A percentile compares a stretch with the other conserved stretches of the same genome.
Conservation (phyloP, 2,888 invertebrate genomes). For the Xanthorhoe designata region DNA sequence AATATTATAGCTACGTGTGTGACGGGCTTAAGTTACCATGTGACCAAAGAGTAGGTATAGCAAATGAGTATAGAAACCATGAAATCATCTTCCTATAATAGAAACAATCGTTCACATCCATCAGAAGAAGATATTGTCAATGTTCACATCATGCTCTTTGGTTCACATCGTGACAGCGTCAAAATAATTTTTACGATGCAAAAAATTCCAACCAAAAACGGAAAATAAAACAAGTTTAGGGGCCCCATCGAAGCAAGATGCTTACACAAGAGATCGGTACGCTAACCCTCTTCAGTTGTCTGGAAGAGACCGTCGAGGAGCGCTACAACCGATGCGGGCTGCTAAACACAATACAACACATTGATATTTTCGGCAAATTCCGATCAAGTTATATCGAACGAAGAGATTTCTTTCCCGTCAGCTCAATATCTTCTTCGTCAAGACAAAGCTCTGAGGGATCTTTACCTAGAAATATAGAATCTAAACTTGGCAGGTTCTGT, state of each 20-base stretch:
- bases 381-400: conserved; percentile 44
- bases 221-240: conserved; percentile 6
- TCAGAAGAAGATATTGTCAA: no score
- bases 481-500: conserved; percentile 52
- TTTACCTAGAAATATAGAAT: conserved; percentile 31
- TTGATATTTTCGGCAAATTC: conserved; percentile 59
- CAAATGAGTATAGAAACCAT: no score
- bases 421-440: conserved; percentile 45
- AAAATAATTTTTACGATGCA: conserved; percentile 1
- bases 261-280: conserved; percentile 25
- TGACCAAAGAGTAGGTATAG: no score
- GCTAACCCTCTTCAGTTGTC: conserved; percentile 14
- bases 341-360: conserved; percentile 57
- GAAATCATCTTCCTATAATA: no score
- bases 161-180: background rate
- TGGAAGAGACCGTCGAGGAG: conserved; percentile 38
- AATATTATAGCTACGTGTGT: no score
- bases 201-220: conserved; percentile 7
- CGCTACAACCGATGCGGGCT: conserved; percentile 52
- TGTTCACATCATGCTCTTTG: no score
- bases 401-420: conserved; percentile 24
- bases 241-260: conserved; percentile 14
- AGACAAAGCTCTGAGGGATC: conserved; percentile 22
- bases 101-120: no score
- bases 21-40: no score